Conservation (phyloP, 2,113 vertebrate species). For the Aldabrachelys gigantea region DNA sequence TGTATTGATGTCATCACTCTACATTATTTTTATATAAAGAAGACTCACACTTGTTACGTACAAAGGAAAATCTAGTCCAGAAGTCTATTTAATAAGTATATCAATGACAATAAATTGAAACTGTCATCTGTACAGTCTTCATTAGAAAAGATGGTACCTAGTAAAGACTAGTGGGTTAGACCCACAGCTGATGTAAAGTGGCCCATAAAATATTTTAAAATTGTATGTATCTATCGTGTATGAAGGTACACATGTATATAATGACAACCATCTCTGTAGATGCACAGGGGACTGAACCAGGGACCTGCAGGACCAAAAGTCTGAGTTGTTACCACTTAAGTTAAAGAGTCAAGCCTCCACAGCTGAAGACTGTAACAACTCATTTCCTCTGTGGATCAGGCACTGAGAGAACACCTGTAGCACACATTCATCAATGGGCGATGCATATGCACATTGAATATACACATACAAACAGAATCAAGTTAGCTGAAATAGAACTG, state of each 20-base stretch:
- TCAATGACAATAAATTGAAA: not conserved
- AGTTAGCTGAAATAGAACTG: not conserved
- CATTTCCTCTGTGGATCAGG: not conserved
- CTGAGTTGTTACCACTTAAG: not conserved
- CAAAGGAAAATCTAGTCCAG: not conserved
- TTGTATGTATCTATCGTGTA: not conserved
- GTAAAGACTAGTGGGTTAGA: not conserved
- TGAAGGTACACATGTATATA: not conserved
- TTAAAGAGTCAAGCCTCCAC: not conserved
- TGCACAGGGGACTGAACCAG: not conserved
- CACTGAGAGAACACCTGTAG: not conserved
- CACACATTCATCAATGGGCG: not conserved
- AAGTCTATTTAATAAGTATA: slow-evolving; percentile 14
- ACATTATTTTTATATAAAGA: not conserved
- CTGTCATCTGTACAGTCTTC: not conserved
- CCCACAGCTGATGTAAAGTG: not conserved
- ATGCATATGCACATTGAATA: not conserved
- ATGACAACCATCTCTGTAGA: not conserved
- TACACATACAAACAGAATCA: not conserved
- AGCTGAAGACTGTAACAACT: not conserved
- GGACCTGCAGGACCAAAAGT: not conserved
- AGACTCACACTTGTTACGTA: not conserved
- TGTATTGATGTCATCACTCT: not conserved
- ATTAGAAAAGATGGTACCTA: not conserved
- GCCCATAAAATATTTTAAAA: not conserved